These are phyloP conservation scores for Crotalus tigris DNA, from an alignment of 2,113 vertebrate species.

Conservation along the genomic window DNA sequence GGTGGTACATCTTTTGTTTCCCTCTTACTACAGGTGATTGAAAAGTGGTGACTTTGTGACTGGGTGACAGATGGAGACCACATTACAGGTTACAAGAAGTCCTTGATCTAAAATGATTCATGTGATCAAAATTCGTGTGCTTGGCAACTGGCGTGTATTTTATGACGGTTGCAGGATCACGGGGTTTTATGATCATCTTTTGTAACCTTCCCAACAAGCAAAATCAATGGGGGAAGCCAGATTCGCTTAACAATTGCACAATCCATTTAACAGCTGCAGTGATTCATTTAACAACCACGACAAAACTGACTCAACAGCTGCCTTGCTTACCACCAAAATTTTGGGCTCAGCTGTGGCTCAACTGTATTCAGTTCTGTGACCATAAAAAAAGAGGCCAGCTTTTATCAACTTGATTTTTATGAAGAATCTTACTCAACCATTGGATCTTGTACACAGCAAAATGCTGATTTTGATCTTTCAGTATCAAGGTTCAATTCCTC, in stretches of 20 bases:
- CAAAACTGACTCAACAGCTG: too few relatives aligned
- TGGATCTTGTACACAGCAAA: not conserved
- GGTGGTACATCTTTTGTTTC: not conserved
- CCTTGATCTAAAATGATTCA: not conserved
- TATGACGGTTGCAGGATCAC: not conserved
- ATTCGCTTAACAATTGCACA: too few relatives aligned
- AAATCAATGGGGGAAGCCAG: too few relatives aligned
- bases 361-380: too few relatives aligned
- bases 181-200: too few relatives aligned
- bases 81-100: not conserved
- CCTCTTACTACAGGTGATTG: not conserved
- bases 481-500: not conserved
- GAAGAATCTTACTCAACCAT: too few relatives aligned
- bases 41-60: not conserved
- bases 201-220: too few relatives aligned
- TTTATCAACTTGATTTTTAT: not conserved
- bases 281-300: too few relatives aligned
- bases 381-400: not conserved
- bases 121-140: not conserved
- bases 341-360: too few relatives aligned
- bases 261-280: too few relatives aligned
- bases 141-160: not conserved
- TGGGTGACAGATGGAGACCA: not conserved
- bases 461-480: not conserved
- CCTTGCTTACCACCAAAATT: too few relatives aligned